Percentiles rank a stretch among this genome's conserved stretches.
phyloP scores from a whole-genome alignment of 1,140 invertebrate genomes.

The Pseudomyrmex flavicornis region DNA sequence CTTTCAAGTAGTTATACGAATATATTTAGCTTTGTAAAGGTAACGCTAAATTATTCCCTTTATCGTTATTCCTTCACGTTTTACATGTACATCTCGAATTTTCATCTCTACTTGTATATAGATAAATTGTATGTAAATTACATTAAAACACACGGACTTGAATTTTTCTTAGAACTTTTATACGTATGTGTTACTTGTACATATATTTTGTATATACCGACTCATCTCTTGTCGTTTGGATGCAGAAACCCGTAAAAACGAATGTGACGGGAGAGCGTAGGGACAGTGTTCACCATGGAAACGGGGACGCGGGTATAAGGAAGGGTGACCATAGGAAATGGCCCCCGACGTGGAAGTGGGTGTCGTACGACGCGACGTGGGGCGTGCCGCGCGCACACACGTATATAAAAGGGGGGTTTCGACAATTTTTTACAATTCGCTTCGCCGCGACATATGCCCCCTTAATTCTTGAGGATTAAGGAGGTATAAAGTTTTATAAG shows the following conservation, averaged over 20 bases:
- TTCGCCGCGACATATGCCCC: constrained; percentile 1
- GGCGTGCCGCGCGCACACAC: background rate
- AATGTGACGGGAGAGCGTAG: constrained; percentile 50
- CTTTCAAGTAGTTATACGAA: too few relatives aligned
- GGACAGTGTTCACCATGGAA: constrained; percentile 56
- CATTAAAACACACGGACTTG: too few relatives aligned
- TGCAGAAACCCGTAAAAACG: constrained; percentile 62
- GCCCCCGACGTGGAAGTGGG: constrained; percentile 3
- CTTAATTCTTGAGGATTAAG: constrained; percentile 67
- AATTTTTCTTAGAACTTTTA: too few relatives aligned
- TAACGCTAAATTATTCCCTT: too few relatives aligned
- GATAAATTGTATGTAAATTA: too few relatives aligned
- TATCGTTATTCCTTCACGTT: too few relatives aligned
- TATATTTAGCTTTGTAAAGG: too few relatives aligned
- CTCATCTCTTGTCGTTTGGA: constrained; percentile 28
- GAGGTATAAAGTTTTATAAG: background rate
- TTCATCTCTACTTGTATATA: too few relatives aligned
- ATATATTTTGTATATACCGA: background rate
- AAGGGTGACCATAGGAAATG: constrained; percentile 27
- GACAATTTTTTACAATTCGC: constrained; percentile 64
- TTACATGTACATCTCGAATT: too few relatives aligned
- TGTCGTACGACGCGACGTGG: too few relatives aligned
- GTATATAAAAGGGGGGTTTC: constrained; percentile 30
- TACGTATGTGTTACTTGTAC: too few relatives aligned
- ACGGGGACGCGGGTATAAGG: constrained; percentile 6